Conservation (phyloP, 2,888 invertebrate species). For the Cheilosia scutellata region DNA sequence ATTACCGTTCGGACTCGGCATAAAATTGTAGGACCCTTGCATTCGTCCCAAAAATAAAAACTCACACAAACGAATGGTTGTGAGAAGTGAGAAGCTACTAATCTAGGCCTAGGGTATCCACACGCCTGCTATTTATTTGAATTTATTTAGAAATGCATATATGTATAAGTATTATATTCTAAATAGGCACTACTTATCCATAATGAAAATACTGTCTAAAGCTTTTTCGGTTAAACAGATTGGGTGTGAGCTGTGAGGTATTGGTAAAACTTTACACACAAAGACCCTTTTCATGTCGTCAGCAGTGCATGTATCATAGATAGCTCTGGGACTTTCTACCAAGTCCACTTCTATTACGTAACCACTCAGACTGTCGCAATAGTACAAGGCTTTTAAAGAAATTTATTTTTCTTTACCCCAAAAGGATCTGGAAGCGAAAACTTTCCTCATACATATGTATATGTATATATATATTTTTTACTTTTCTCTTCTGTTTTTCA, state of each 20-base stretch:
- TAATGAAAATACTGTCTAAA: neutral
- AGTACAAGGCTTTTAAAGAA: constrained; percentile 18
- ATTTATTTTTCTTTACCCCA: constrained; percentile 7
- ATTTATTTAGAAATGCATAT: too few relatives aligned
- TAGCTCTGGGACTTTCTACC: constrained; percentile 1
- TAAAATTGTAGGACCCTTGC: too few relatives aligned
- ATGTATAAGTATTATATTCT: neutral
- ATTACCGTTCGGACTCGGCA: too few relatives aligned
- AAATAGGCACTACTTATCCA: neutral
- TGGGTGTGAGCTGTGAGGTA: neutral
- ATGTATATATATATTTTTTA: neutral
- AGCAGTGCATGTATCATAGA: constrained; percentile 21
- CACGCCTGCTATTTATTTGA: too few relatives aligned
- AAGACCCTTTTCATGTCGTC: constrained; percentile 13
- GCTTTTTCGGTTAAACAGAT: neutral
- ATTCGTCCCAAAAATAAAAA: too few relatives aligned
- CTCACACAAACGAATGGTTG: too few relatives aligned
- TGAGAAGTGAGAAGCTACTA: too few relatives aligned
- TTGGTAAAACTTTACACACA: constrained; percentile 6
- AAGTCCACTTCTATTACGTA: constrained; percentile 23
- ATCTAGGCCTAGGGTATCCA: too few relatives aligned
- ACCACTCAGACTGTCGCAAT: constrained; percentile 22
- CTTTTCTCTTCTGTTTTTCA: constrained; percentile 12
- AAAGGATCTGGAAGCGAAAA: constrained; percentile 3
- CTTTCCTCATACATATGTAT: neutral